Evolutionary conservation across 2,888 invertebrate genomes (phyloP), one percentile per base, ranked within the genome.

Genomic region (Loripinus fragilis): DNA sequence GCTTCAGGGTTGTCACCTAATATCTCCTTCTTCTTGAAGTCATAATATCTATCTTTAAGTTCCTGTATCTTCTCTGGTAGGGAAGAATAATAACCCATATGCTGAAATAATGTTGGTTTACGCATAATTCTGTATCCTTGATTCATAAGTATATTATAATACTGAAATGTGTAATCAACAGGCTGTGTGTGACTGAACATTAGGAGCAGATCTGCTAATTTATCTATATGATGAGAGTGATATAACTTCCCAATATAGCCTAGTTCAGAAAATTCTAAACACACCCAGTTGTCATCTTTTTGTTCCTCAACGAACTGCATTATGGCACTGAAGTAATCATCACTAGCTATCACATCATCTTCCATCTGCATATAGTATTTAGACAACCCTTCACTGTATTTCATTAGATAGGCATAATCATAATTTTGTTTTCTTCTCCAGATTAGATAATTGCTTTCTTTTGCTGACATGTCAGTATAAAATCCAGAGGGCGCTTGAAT

Each of bases 381-480:
- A 0, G 93, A 92, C 60, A 92, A 68, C n/a, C 88, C 75, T 23
- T 88, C 80, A n/a, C 91, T 85, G 75, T 92, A 93, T 66, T 89
- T 85, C 80, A 93, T 91, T 35, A 93, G 85, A 78, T 90, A 93
- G 0, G 93, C 92, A 85, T 92, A 94, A 86, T 94, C 94, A 60
- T 93, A 85, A 41, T 93, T 93, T 87, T 94, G 94, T 78, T 94
- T 94, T 15, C 93, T 88, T 33, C 94, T 85, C 94, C 94, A 94
- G 66, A 90, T 80, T 0, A 93, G 91, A 38, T 81, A 86, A 10
- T 89, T 87, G 28, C 87, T 85, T 0, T 91, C 85, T 76, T 93
- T 93, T 64, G 91, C 90, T 0, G 86, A 72, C 35, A 84, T 70
- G 10, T 64, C 71, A 10, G 88, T 85, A 74, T 91, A 91, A 78